Evolutionary conservation across 1,140 invertebrate species (phyloP), one percentile per base, ranked within the genome.

Genomic region (Propsilocerus akamusi): DNA sequence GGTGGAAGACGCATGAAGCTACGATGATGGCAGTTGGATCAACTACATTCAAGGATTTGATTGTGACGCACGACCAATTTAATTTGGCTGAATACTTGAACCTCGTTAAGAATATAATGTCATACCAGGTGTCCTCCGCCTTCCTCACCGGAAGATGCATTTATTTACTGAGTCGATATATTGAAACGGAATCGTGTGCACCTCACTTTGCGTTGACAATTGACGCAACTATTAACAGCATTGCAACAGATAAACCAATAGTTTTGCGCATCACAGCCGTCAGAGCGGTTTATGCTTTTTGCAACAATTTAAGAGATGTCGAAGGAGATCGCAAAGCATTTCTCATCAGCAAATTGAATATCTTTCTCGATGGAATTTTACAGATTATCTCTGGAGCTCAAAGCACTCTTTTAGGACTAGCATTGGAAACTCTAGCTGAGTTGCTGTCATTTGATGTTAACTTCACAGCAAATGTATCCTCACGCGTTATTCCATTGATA

Each of bases 1-100:
- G 76, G 72, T 88, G 84, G 84, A 85, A 86, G 61, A 65, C 83
- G 12, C 78, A 81, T 47, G 84, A 88, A 64, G 75, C 83, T 0
- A 78, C 76, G 50, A 75, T 88, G 64, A 65, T 80, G 47, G 78
- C 81, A 3, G 62, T 86, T 1, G 76, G 75, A 34, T 61, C 67
- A 20, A 17, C 34, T 17, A 20, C 17, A 37, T 68, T 72, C 5
- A 72, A 73, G 34, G 67, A 73, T 48, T 49, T 74, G 10, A 65
- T 84, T 12, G 61, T 80, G 3, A 69, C 71, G 37, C 66, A 74
- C 11, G 62, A 71, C 6, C 72, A 76, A 49, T 84, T 85, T 61
- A 75, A 86, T 63, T 66, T 86, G 17, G 63, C 71, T 5, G 71
- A 71, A 41, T 84, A 85, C 66, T 61, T 86, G 23, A 76, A 71